Conservation (phyloP, 64 coral and sea anemone species). For the Anthopleura sola region DNA sequence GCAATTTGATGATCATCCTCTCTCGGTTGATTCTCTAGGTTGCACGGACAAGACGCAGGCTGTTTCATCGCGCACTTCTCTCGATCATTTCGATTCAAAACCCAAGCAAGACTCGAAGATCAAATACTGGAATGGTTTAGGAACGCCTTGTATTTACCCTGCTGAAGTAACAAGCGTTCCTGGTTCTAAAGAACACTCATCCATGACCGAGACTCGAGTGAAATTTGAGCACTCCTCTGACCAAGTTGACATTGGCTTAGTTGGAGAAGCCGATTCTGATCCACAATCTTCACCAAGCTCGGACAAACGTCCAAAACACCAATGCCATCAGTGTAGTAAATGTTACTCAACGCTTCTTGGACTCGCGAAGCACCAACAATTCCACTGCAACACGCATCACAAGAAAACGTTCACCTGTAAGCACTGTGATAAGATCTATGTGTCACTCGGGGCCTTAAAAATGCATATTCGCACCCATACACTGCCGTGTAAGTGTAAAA, state of each 20-base stretch:
- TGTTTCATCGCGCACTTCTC: neutral
- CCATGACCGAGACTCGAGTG: neutral
- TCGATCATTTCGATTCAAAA: constrained; percentile 14
- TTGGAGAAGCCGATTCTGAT: neutral
- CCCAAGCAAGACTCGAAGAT: constrained; percentile 20
- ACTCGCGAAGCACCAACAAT: constrained; percentile 68
- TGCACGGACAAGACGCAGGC: constrained; percentile 8
- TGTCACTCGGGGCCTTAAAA: constrained; percentile 93
- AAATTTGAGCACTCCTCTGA: constrained; percentile 7
- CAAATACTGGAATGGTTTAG: constrained; percentile 40
- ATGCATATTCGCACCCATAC: constrained; percentile 99
- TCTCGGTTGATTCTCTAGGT: constrained; percentile 18
- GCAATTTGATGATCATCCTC: constrained; percentile 12
- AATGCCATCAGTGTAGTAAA: constrained; percentile 66
- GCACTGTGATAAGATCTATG: constrained; percentile 94
- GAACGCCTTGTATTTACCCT: constrained; percentile 31
- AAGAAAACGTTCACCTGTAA: constrained; percentile 95
- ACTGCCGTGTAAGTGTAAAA: constrained; percentile 88
- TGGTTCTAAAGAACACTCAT: constrained; percentile 5
- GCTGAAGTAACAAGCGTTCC: constrained; percentile 43
- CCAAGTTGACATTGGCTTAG: neutral
- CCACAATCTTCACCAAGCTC: neutral
- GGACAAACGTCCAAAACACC: constrained; percentile 37
- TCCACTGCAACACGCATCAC: constrained; percentile 45
- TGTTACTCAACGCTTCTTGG: constrained; percentile 56